A percentile compares a stretch with the other conserved stretches of the same genome.
Conservation (phyloP, 1,140 invertebrate genomes). For the Lanistes nyassanus region DNA sequence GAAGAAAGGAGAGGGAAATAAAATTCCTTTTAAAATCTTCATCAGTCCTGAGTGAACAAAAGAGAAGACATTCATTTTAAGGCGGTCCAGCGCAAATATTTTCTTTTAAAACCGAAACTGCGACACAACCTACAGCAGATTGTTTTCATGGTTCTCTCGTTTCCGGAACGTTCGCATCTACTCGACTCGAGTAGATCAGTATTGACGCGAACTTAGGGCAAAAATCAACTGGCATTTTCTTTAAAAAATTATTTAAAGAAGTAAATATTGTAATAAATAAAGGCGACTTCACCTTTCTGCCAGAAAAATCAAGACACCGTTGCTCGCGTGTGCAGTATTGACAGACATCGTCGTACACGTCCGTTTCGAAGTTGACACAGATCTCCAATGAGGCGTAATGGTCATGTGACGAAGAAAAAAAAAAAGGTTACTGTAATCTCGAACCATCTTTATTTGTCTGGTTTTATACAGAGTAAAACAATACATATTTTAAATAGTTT, state of each 20-base stretch:
- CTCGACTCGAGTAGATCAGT: too few relatives aligned
- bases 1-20: too few relatives aligned
- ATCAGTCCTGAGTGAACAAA: too few relatives aligned
- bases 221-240: neutral
- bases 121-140: neutral
- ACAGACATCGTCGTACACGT: slow-evolving; percentile 78
- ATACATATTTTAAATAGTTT: too few relatives aligned
- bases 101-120: neutral
- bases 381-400: too few relatives aligned
- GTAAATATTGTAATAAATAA: slow-evolving; percentile 6
- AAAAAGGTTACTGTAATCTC: too few relatives aligned
- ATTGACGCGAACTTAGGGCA: neutral
- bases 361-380: too few relatives aligned
- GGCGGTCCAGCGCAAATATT: neutral
- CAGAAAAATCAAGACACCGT: slow-evolving; percentile 89
- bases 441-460: too few relatives aligned
- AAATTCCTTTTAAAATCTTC: too few relatives aligned
- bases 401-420: too few relatives aligned
- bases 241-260: neutral
- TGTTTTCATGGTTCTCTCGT: neutral
- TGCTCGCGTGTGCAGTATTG: slow-evolving; percentile 91
- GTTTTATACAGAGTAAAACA: too few relatives aligned
- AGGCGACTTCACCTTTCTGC: slow-evolving; percentile 84
- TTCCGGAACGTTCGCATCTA: neutral
- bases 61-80: too few relatives aligned